Conservation (phyloP, 1,140 invertebrate genomes). For the Halesus radiatus region DNA sequence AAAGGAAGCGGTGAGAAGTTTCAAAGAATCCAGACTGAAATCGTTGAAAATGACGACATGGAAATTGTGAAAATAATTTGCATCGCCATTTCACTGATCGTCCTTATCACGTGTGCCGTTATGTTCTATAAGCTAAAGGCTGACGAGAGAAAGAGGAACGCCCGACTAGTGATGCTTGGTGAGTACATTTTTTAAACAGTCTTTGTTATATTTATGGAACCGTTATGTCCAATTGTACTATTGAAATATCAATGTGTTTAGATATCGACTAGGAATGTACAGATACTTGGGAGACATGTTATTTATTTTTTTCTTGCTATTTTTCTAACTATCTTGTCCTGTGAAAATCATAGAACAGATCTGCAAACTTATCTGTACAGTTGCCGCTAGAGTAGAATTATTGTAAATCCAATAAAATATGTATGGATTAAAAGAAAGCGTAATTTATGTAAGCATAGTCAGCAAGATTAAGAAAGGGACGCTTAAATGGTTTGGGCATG, state of each 20-base stretch:
- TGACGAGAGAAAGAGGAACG: conserved; percentile 65
- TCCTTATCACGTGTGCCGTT: conserved; percentile 65
- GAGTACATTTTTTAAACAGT: conserved; percentile 38
- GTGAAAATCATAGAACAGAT: too few species aligned
- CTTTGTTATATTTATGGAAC: not conserved
- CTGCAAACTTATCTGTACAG: too few species aligned
- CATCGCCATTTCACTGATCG: conserved; percentile 65
- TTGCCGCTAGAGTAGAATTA: too few species aligned
- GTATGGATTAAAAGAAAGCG: too few species aligned
- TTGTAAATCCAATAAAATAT: too few species aligned
- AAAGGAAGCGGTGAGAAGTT: conserved; percentile 62
- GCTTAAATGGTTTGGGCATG: too few species aligned
- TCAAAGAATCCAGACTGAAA: conserved; percentile 26
- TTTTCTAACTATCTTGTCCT: too few species aligned
- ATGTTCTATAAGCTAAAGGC: conserved; percentile 64
- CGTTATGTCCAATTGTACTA: not conserved
- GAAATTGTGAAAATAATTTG: conserved; percentile 65
- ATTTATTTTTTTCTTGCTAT: too few species aligned
- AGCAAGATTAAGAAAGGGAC: too few species aligned
- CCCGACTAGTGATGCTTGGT: conserved; percentile 63
- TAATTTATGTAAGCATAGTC: too few species aligned
- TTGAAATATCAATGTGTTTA: not conserved
- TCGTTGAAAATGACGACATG: conserved; percentile 62
- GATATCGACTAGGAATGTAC: too few species aligned
- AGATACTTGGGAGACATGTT: too few species aligned